These are phyloP conservation scores for Chamaetylas fuelleborni DNA, from an alignment of 2,113 vertebrate species.

Conservation along the genomic window DNA sequence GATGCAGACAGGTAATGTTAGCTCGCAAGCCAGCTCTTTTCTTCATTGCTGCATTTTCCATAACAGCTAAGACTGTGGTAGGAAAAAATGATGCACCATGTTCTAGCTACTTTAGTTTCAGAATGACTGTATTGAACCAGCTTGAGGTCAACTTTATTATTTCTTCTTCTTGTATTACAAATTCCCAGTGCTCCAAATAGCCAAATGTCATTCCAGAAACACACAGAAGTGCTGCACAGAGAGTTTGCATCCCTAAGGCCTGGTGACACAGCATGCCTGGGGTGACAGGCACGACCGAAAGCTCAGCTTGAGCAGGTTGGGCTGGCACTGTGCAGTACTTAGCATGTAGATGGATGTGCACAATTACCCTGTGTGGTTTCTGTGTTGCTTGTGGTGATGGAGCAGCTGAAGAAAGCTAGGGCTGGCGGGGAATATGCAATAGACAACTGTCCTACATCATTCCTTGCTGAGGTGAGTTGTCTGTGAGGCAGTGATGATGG, in stretches of 20 bases:
- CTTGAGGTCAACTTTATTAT: background rate
- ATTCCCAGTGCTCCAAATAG: background rate
- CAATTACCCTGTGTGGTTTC: background rate
- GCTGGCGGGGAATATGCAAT: background rate
- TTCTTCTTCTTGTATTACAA: background rate
- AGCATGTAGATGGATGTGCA: background rate
- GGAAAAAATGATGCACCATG: constrained; percentile 30
- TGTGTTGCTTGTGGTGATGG: background rate
- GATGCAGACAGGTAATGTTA: background rate
- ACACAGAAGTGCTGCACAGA: background rate
- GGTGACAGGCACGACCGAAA: accelerated
- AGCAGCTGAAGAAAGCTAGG: background rate
- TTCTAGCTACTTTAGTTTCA: constrained; percentile 8
- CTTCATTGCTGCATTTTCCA: background rate
- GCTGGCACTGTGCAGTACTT: background rate
- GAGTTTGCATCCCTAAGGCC: background rate
- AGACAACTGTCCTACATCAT: background rate
- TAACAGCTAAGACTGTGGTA: background rate
- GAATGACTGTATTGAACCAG: background rate
- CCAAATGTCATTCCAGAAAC: background rate
- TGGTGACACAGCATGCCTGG: accelerated
- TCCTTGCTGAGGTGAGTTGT: background rate
- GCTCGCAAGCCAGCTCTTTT: background rate
- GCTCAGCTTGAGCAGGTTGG: accelerated
- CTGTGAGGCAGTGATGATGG: background rate